Conservation (phyloP, 64 coral and sea anemone species). For the Montipora capricornis region DNA sequence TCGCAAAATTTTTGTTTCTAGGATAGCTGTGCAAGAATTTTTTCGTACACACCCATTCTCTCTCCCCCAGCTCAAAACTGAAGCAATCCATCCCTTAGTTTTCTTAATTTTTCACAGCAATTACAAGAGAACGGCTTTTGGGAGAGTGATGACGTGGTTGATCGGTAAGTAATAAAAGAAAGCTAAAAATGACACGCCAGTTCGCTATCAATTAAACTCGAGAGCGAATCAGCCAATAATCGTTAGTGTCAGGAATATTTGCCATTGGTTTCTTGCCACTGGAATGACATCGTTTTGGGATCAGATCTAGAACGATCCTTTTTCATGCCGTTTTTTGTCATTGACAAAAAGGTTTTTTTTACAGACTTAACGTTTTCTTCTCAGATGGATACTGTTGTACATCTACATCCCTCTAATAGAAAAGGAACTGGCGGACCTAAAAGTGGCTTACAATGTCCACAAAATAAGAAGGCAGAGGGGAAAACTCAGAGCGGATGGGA, state of each 20-base stretch:
- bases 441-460: constrained; percentile 44
- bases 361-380: neutral
- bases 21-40: too few relatives aligned
- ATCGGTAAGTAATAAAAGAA: constrained; percentile 18
- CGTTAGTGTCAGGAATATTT: too few relatives aligned
- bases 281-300: too few relatives aligned
- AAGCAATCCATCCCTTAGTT: neutral
- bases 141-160: constrained; percentile 1
- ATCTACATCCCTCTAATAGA: constrained; percentile 62
- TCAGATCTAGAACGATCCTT: neutral
- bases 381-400: constrained; percentile 40
- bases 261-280: too few relatives aligned
- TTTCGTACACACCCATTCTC: too few relatives aligned
- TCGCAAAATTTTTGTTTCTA: too few relatives aligned
- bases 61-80: too few relatives aligned
- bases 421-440: constrained; percentile 55
- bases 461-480: constrained; percentile 66
- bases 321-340: neutral
- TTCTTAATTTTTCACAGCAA: neutral
- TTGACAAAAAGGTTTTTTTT: neutral
- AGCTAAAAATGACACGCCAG: neutral
- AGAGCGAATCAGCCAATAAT: too few relatives aligned
- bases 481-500: constrained; percentile 32
- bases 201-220: too few relatives aligned
- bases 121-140: constrained; percentile 14